These are phyloP conservation scores for Drosophila mauritiana DNA, from an alignment of 1,140 invertebrate genomes.

Conservation along the genomic window DNA sequence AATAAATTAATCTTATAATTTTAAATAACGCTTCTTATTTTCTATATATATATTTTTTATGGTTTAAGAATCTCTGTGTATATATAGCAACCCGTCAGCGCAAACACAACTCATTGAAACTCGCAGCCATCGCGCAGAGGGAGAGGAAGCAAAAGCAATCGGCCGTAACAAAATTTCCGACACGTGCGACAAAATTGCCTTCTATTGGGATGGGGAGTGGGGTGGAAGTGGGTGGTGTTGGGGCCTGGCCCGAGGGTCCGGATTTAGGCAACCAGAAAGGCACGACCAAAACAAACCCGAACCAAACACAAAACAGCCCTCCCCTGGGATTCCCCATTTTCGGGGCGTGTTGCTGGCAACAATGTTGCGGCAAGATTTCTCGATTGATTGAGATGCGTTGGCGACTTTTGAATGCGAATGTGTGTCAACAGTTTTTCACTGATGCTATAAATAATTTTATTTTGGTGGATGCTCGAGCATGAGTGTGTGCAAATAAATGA, in stretches of 20 bases:
- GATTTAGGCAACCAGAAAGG: constrained; percentile 41
- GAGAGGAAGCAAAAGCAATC: constrained; percentile 69
- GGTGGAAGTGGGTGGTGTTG: constrained; percentile 7
- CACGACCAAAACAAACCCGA: constrained; percentile 47
- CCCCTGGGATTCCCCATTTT: constrained; percentile 20
- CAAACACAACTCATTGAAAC: constrained; percentile 43
- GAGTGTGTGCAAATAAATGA: constrained; percentile 11
- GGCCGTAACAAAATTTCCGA: constrained; percentile 81
- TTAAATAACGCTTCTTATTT: neutral
- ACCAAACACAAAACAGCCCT: constrained; percentile 7
- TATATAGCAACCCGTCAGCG: constrained; percentile 15
- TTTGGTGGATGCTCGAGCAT: constrained; percentile 14
- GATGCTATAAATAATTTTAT: constrained; percentile 40
- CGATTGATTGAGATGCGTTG: constrained; percentile 20
- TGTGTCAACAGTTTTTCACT: constrained; percentile 33
- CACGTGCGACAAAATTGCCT: constrained; percentile 80
- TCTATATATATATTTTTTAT: neutral
- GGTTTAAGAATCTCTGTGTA: constrained; percentile 1
- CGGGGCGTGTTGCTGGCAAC: constrained; percentile 14
- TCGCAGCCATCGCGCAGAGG: constrained; percentile 12
- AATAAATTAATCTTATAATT: neutral
- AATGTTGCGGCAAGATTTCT: constrained; percentile 46
- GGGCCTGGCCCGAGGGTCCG: constrained; percentile 12
- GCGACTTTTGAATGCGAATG: constrained; percentile 23
- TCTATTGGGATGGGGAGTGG: constrained; percentile 12